Percentiles rank a stretch among this genome's conserved stretches.
Conservation (phyloP, 2,888 invertebrate genomes). For the Dione juno region DNA sequence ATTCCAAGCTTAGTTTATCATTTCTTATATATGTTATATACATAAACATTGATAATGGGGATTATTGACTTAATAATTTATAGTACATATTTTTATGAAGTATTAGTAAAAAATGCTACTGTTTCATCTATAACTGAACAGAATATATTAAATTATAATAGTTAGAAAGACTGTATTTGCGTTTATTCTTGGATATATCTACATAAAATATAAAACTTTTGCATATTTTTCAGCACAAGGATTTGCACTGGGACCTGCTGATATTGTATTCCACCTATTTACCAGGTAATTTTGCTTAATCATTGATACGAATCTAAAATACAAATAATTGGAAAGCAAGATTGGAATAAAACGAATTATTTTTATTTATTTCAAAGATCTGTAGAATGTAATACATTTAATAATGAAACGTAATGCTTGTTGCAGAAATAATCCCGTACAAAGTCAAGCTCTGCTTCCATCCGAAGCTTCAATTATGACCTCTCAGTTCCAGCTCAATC, state of each 20-base stretch:
- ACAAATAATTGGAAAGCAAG: neutral
- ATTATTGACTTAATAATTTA: neutral
- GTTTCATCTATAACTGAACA: too few relatives aligned
- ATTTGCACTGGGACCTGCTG: conserved; percentile 53
- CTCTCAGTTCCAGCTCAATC: conserved; percentile 49
- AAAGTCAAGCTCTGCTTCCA: conserved; percentile 61
- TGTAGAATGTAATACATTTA: neutral
- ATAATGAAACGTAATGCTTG: neutral
- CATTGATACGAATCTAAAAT: neutral
- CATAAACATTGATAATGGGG: neutral
- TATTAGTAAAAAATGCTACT: neutral
- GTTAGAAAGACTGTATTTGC: too few relatives aligned
- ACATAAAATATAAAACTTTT: neutral
- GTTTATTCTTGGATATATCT: neutral
- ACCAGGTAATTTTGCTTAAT: conserved; percentile 59
- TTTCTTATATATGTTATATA: neutral
- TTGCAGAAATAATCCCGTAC: conserved; percentile 57
- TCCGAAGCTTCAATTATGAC: conserved; percentile 54
- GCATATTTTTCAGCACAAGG: conserved; percentile 61
- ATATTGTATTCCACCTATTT: conserved; percentile 68
- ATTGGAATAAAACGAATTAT: too few relatives aligned
- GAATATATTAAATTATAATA: too few relatives aligned
- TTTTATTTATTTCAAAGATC: neutral
- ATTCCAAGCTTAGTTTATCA: neutral
- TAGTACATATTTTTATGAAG: too few relatives aligned